phyloP scores from a whole-genome alignment of 1,140 invertebrate genomes.

The Episyrphus balteatus region DNA sequence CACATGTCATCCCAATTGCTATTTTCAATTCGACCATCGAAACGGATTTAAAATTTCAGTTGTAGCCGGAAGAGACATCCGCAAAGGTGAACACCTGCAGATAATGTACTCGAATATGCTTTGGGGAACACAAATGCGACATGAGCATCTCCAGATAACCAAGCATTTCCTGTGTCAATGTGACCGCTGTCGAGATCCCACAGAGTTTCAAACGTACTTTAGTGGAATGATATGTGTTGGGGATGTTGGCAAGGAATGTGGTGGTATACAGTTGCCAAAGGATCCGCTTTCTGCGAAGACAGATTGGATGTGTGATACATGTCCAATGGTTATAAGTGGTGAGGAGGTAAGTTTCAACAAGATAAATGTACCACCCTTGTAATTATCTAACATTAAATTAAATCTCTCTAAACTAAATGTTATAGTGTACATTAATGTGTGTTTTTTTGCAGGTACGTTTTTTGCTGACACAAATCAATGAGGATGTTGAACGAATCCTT shows the following conservation, averaged over 20 bases:
- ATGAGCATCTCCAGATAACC: constrained; percentile 63
- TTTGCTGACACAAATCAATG: constrained; percentile 55
- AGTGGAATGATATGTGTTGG: constrained; percentile 61
- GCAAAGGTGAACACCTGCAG: constrained; percentile 58
- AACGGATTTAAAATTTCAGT: constrained; percentile 50
- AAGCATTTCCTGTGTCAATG: constrained; percentile 74
- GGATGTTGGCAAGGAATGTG: constrained; percentile 38
- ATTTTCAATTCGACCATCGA: constrained; percentile 49
- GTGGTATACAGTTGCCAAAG: constrained; percentile 53
- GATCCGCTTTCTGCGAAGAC: constrained; percentile 54
- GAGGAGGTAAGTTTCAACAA: constrained; percentile 36
- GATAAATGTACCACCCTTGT: neutral
- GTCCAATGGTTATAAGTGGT: constrained; percentile 45
- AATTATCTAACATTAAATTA: neutral
- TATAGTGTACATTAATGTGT: neutral
- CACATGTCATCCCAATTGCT: constrained; percentile 61
- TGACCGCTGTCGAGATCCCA: constrained; percentile 60
- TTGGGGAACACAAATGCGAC: constrained; percentile 67
- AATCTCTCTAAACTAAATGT: neutral
- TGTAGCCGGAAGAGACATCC: constrained; percentile 50
- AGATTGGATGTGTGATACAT: constrained; percentile 63
- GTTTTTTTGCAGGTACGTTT: constrained; percentile 7
- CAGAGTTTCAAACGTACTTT: constrained; percentile 63
- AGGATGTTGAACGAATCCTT: constrained; percentile 58
- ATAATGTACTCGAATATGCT: constrained; percentile 77